phyloP scores from a whole-genome alignment of 2,113 vertebrate genomes.

The Podocnemis expansa region DNA sequence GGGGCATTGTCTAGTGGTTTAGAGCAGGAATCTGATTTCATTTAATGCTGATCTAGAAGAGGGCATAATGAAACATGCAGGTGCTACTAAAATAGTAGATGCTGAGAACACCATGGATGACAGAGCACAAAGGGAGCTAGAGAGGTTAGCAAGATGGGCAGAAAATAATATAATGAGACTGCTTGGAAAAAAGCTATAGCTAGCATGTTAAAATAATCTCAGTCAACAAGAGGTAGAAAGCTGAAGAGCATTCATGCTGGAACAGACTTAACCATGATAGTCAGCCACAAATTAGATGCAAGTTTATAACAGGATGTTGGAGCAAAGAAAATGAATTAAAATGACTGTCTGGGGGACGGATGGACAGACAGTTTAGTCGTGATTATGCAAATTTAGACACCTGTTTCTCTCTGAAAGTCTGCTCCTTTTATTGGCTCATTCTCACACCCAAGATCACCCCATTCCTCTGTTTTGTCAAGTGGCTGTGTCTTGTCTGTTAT shows the following conservation, averaged over 20 bases:
- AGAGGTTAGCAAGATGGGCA: not conserved
- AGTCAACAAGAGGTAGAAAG: not conserved
- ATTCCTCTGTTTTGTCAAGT: not conserved
- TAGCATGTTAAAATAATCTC: not conserved
- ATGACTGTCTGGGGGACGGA: not conserved
- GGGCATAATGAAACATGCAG: not conserved
- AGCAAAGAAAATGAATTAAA: not conserved
- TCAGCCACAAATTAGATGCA: not conserved
- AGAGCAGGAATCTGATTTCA: not conserved
- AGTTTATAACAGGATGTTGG: not conserved
- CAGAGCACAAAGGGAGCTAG: not conserved
- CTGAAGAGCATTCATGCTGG: not conserved
- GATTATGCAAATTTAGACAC: not conserved
- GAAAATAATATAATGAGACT: not conserved
- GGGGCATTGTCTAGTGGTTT: not conserved
- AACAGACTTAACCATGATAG: rapidly evolving
- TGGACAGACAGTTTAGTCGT: not conserved
- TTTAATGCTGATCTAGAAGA: not conserved
- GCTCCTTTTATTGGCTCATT: not conserved
- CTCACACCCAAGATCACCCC: not conserved
- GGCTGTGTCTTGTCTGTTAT: conserved; percentile 6
- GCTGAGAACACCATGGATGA: not conserved
- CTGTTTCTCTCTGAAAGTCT: not conserved
- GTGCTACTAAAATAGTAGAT: not conserved
- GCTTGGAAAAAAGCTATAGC: not conserved